Evolutionary conservation across 2,797 vertebrate genomes (phyloP).

Genomic region (Parotocinclus haroldoi): DNA sequence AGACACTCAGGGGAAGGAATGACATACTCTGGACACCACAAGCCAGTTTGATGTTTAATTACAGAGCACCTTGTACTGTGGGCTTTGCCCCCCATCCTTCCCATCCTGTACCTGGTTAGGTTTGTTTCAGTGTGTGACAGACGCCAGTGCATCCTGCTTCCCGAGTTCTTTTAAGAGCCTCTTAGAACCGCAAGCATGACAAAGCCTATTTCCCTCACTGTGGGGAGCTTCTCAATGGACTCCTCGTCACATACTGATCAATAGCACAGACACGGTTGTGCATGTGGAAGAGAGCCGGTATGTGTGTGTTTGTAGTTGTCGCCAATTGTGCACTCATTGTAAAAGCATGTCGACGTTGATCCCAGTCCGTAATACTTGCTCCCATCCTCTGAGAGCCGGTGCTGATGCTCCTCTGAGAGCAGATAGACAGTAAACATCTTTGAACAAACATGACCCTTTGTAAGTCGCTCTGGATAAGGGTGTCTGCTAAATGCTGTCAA

Average conservation of each 20-base stretch:
- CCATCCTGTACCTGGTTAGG: slow-evolving; percentile 13
- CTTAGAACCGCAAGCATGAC: slow-evolving; percentile 30
- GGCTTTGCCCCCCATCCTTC: slow-evolving; percentile 2
- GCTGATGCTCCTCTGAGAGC: neutral
- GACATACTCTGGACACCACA: slow-evolving; percentile 41
- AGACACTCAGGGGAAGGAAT: slow-evolving; percentile 24
- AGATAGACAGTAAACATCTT: neutral
- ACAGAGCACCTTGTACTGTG: slow-evolving; percentile 20
- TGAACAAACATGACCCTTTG: too few species aligned
- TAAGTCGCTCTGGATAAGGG: too few species aligned
- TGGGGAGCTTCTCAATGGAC: slow-evolving; percentile 31
- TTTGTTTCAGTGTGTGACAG: neutral
- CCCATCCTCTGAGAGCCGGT: slow-evolving; percentile 19
- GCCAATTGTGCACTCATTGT: slow-evolving; percentile 9
- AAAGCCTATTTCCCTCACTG: slow-evolving; percentile 28
- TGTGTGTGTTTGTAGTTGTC: slow-evolving; percentile 17
- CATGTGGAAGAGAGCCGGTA: slow-evolving; percentile 2
- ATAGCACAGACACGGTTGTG: slow-evolving; percentile 17
- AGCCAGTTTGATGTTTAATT: slow-evolving; percentile 54
- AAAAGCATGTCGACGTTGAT: slow-evolving; percentile 38
- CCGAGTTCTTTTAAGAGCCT: slow-evolving; percentile 23
- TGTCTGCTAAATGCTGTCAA: too few species aligned
- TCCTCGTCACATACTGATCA: slow-evolving; percentile 39
- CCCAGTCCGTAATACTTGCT: slow-evolving; percentile 15
- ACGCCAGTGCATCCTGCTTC: neutral